These are phyloP conservation scores for Neomicropteryx cornuta DNA, from an alignment of 1,140 invertebrate genomes.

Conservation along the genomic window DNA sequence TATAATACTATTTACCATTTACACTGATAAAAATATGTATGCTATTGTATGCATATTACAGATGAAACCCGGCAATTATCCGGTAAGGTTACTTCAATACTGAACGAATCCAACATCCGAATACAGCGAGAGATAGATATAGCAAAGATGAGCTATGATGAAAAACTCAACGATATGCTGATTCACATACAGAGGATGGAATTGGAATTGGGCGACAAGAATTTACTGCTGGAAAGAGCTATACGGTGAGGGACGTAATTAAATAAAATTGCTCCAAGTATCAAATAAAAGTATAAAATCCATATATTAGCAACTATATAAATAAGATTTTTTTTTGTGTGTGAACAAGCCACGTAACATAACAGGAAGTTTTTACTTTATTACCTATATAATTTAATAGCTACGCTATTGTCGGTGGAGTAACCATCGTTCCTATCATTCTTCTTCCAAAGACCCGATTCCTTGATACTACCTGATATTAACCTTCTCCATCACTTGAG, in stretches of 20 bases:
- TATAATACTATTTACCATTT: neutral
- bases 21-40: neutral
- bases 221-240: conserved; percentile 35
- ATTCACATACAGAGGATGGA: conserved; percentile 33
- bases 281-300: conserved; percentile 24
- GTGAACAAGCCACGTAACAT: neutral
- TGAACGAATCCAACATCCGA: conserved; percentile 20
- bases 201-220: conserved; percentile 33
- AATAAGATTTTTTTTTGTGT: conserved; percentile 9
- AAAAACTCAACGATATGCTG: conserved; percentile 37
- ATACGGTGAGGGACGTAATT: no score
- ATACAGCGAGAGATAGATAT: conserved; percentile 29
- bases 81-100: conserved; percentile 19
- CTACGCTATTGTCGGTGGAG: neutral
- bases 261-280: no score
- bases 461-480: no score
- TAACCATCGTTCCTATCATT: no score
- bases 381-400: neutral
- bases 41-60: conserved; percentile 16
- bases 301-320: conserved; percentile 18
- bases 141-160: conserved; percentile 32
- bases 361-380: neutral
- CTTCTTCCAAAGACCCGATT: no score
- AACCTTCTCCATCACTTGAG: no score
- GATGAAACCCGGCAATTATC: conserved; percentile 24